A percentile compares a stretch with the other conserved stretches of the same genome.
phyloP scores from a whole-genome alignment of 2,797 vertebrate species.

The Eospalax fontanierii region DNA sequence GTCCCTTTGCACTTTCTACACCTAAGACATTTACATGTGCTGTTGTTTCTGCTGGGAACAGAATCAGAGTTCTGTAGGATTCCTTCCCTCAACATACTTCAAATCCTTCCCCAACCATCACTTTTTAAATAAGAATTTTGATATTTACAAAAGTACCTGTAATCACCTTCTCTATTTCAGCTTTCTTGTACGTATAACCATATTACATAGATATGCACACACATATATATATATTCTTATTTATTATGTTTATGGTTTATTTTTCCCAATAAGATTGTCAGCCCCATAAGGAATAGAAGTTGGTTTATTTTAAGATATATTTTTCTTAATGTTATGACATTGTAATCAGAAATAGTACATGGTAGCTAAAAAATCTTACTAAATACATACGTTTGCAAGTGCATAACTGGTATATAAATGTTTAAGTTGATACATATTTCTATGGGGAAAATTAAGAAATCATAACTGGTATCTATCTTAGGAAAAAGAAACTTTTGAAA shows the following conservation, averaged over 20 bases:
- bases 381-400: background rate
- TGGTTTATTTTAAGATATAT: background rate
- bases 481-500: background rate
- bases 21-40: background rate
- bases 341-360: background rate
- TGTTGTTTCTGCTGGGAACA: background rate
- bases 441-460: constrained; percentile 6
- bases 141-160: background rate
- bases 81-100: background rate
- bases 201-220: background rate
- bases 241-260: background rate
- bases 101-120: background rate
- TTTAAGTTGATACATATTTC: background rate
- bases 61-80: background rate
- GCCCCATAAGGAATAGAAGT: background rate
- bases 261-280: background rate
- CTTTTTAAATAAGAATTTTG: background rate
- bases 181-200: background rate
- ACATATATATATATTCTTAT: background rate
- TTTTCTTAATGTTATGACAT: background rate
- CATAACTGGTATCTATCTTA: background rate
- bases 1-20: background rate
- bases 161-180: background rate
- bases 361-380: background rate
- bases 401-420: background rate